Conservation (phyloP, 1,140 invertebrate species). For the Sesamia nonagrioides region DNA sequence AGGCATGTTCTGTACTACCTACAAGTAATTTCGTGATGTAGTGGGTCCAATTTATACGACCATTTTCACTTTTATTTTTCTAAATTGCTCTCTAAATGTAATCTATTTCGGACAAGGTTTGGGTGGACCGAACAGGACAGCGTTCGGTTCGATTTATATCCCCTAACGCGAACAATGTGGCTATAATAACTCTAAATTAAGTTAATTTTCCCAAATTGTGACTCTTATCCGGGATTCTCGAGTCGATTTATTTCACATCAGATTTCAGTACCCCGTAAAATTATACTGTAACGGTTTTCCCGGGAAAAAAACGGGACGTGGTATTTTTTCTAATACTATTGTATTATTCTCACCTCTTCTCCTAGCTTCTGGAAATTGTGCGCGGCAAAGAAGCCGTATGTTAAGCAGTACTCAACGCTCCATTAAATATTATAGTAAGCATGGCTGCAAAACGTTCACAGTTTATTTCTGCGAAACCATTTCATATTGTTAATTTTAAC, state of each 20-base stretch:
- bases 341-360: background rate
- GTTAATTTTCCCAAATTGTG: conserved; percentile 4
- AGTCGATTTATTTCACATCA: background rate
- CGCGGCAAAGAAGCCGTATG: background rate
- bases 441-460: background rate
- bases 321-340: no score
- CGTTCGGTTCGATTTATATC: background rate
- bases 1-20: background rate
- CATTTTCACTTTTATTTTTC: background rate
- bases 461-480: background rate
- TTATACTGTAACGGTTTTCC: background rate
- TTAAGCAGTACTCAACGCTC: conserved; percentile 8
- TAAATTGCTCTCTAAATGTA: background rate
- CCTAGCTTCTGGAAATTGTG: background rate
- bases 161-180: background rate
- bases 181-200: background rate
- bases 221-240: background rate
- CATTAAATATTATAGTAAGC: conserved; percentile 8
- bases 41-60: background rate
- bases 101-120: background rate
- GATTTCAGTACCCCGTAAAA: background rate
- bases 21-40: background rate
- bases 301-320: no score
- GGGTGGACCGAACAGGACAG: background rate
- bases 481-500: conserved; percentile 38